Conservation (phyloP, 2,888 invertebrate species). For the Drosophila neoperkinsi region DNA sequence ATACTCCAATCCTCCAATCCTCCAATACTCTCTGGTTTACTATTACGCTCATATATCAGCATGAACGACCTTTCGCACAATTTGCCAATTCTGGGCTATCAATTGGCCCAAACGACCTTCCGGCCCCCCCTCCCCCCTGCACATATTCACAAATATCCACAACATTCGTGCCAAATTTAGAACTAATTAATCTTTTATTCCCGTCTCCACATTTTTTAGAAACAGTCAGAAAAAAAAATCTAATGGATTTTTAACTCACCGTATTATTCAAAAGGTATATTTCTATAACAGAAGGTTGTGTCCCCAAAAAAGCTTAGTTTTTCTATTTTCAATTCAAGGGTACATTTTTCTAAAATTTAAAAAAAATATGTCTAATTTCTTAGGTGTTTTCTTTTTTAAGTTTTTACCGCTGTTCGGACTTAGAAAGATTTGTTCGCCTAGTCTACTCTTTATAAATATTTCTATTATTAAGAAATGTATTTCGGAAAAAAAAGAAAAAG, state of each 20-base stretch:
- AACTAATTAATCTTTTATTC: not conserved
- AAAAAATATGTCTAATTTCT: not conserved
- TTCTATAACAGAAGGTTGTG: not conserved
- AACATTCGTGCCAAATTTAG: not conserved
- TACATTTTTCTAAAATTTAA: not conserved
- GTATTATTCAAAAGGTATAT: not conserved
- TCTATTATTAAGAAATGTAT: not conserved
- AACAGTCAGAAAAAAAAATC: not conserved
- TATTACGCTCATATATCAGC: not conserved
- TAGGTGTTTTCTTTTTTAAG: not conserved
- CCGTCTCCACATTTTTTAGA: not conserved
- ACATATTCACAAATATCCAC: not conserved
- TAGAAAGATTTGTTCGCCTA: too few species aligned
- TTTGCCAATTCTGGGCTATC: not conserved
- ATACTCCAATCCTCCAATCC: not conserved
- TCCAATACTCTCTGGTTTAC: not conserved
- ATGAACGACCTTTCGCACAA: not conserved
- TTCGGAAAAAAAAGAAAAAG: not conserved
- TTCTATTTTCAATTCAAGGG: not conserved
- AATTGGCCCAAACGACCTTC: not conserved
- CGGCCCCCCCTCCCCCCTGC: not conserved
- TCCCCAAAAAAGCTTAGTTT: rapidly evolving
- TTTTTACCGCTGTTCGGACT: too few species aligned
- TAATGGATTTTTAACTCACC: not conserved
- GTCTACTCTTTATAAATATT: not conserved